Evolutionary conservation across 2,113 vertebrate genomes (phyloP).

Genomic region (Hippocampus zosterae): DNA sequence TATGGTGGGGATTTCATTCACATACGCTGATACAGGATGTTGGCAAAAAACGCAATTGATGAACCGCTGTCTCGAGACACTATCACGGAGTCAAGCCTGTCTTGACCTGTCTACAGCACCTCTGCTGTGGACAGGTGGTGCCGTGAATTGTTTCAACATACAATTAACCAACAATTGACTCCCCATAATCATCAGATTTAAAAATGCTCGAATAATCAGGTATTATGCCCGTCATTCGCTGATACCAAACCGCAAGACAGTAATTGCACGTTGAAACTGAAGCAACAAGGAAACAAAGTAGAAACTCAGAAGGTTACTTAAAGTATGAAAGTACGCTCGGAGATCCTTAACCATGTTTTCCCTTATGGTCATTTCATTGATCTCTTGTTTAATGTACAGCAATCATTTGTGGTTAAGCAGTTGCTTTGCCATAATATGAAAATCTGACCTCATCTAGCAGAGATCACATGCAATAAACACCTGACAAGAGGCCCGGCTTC

Average conservation of each 20-base stretch:
- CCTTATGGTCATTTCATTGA: conserved; percentile 63
- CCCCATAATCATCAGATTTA: not conserved
- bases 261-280: not conserved
- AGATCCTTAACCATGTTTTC: conserved; percentile 10
- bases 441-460: conserved; percentile 72
- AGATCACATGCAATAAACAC: conserved; percentile 75
- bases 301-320: not conserved
- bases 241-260: not conserved
- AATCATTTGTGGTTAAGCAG: conserved; percentile 66
- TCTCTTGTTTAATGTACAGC: conserved; percentile 66
- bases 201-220: not conserved
- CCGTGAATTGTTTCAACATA: too few species aligned
- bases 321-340: not conserved
- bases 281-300: not conserved
- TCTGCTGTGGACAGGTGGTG: too few species aligned
- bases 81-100: too few species aligned
- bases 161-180: not conserved
- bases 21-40: too few species aligned
- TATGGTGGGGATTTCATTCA: too few species aligned
- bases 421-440: conserved; percentile 72
- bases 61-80: too few species aligned
- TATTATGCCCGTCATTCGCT: not conserved
- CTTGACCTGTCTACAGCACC: too few species aligned
- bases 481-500: conserved; percentile 67
- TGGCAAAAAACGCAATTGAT: too few species aligned